Percentiles rank a stretch among this genome's conserved stretches.
phyloP scores from a whole-genome alignment of 2,113 vertebrate species.

The Recurvirostra avosetta region DNA sequence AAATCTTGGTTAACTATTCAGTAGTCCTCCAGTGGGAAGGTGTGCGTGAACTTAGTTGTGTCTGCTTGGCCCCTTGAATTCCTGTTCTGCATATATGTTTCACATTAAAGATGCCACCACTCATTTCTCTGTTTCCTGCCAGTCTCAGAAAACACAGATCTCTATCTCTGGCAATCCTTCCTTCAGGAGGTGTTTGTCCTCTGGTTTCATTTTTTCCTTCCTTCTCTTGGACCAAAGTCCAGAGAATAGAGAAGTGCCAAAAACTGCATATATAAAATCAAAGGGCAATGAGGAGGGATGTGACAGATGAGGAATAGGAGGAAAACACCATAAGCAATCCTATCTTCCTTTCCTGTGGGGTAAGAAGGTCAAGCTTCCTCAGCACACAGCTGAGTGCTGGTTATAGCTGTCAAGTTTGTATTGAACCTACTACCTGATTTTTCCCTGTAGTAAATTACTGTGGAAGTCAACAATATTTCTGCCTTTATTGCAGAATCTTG shows the following conservation, averaged over 20 bases:
- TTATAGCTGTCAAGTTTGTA: conserved; percentile 11
- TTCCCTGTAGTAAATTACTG: background rate
- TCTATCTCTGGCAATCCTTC: background rate
- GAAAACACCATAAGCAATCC: background rate
- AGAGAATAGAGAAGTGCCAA: background rate
- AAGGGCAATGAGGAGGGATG: background rate
- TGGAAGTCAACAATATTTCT: conserved; percentile 14
- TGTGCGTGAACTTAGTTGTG: background rate
- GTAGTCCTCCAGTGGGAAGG: background rate
- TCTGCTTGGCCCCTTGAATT: background rate
- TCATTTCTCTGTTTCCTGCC: background rate
- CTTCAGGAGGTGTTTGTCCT: background rate
- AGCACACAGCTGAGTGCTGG: background rate
- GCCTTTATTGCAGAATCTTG: background rate
- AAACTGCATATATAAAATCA: background rate
- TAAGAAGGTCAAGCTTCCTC: background rate
- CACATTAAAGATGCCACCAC: background rate
- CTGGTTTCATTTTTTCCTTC: background rate
- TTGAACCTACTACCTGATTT: background rate
- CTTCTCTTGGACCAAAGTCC: background rate
- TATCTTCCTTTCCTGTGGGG: background rate
- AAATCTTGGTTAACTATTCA: background rate
- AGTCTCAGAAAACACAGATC: background rate
- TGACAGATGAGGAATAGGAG: background rate
- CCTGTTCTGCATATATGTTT: background rate